These are phyloP conservation scores for Ditula angustiorana DNA, from an alignment of 2,888 invertebrate genomes.

Conservation along the genomic window DNA sequence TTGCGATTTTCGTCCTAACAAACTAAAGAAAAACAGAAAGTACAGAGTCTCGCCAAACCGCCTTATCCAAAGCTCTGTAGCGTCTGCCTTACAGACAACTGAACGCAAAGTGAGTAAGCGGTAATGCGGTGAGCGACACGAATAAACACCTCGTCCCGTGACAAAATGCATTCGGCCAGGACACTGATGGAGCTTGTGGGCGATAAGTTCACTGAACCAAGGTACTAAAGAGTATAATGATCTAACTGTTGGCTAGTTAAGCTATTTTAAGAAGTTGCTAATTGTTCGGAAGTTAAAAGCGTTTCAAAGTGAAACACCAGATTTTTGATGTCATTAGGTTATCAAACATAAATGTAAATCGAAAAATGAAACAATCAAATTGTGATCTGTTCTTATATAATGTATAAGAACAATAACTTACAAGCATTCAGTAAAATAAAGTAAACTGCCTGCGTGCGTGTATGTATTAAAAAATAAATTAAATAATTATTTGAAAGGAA, in stretches of 20 bases:
- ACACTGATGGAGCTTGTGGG: constrained; percentile 29
- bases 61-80: neutral
- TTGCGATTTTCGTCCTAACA: no score
- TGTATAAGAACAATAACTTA: no score
- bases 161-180: constrained; percentile 47
- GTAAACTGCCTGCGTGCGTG: no score
- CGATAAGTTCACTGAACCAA: neutral
- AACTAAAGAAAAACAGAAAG: no score
- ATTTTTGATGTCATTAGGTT: no score
- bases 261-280: neutral
- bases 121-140: constrained; percentile 47
- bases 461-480: no score
- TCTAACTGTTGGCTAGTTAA: constrained; percentile 6
- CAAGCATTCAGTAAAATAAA: no score
- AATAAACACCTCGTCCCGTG: constrained; percentile 51
- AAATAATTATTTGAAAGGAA: no score
- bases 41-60: neutral
- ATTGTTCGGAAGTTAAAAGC: neutral
- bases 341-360: no score
- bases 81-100: constrained; percentile 14
- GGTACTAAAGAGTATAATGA: neutral
- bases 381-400: no score
- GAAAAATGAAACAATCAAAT: no score
- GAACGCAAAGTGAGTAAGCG: constrained; percentile 47
- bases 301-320: neutral